Evolutionary conservation across 2,888 invertebrate species (phyloP).

Genomic region (Rapana venosa): DNA sequence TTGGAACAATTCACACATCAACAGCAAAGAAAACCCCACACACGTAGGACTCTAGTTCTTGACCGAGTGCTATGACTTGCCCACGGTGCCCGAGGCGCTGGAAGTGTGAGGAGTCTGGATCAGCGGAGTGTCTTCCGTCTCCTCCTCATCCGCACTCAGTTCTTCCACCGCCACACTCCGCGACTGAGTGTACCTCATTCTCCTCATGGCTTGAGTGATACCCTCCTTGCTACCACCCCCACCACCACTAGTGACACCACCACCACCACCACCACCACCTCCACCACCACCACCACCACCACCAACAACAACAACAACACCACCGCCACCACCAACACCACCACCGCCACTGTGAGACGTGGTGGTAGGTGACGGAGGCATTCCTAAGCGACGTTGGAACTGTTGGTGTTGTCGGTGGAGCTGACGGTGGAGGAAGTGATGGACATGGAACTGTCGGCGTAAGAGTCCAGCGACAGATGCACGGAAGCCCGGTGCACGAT

Average conservation of each 20-base stretch:
- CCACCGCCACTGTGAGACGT: not conserved
- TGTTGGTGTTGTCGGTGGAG: constrained; percentile 21
- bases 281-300: not conserved
- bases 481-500: constrained; percentile 32
- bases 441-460: constrained; percentile 21
- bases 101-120: constrained; percentile 12
- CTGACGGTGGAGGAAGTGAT: constrained; percentile 8
- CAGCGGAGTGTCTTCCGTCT: constrained; percentile 38
- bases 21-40: not conserved
- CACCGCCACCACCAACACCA: not conserved
- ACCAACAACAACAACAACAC: too few relatives aligned
- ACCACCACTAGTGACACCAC: not conserved
- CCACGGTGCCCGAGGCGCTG: not conserved
- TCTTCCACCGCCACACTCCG: constrained; percentile 37
- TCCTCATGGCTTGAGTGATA: not conserved
- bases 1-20: not conserved
- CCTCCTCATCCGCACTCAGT: constrained; percentile 34
- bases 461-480: constrained; percentile 32
- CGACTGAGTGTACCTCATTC: constrained; percentile 6
- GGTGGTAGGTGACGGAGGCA: constrained; percentile 4
- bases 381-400: constrained; percentile 3
- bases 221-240: not conserved
- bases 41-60: not conserved
- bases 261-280: not conserved
- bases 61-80: not conserved